Conservation (phyloP, 2,113 vertebrate genomes). For the Corythaeola cristata region DNA sequence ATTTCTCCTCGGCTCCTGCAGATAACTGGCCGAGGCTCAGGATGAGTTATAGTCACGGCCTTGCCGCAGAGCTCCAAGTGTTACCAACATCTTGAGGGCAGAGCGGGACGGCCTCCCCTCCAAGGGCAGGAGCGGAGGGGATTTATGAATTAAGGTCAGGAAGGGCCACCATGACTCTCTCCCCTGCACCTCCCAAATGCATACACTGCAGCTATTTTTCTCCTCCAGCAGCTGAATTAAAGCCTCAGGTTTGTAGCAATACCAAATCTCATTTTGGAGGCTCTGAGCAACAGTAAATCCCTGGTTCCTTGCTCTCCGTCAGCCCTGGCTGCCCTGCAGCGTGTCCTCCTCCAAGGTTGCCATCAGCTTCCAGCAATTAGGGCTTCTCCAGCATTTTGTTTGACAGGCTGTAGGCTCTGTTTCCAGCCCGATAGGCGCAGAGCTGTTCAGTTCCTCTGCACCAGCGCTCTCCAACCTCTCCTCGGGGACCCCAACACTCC, state of each 20-base stretch:
- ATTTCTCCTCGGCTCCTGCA: not conserved
- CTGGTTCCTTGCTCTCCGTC: not conserved
- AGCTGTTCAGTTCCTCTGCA: not conserved
- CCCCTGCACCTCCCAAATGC: slow-evolving; percentile 12
- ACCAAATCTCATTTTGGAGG: slow-evolving; percentile 6
- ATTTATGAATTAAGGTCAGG: slow-evolving; percentile 4
- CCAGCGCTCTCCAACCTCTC: not conserved
- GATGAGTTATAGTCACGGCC: not conserved
- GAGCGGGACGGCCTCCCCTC: not conserved
- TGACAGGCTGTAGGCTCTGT: not conserved
- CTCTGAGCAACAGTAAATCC: slow-evolving; percentile 58
- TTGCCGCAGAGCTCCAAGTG: not conserved
- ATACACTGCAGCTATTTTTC: not conserved
- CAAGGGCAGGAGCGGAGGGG: not conserved
- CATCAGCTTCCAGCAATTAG: slow-evolving; percentile 18
- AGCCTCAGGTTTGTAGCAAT: slow-evolving; percentile 5
- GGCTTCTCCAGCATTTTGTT: not conserved
- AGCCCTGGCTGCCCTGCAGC: not conserved
- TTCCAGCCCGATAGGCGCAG: not conserved
- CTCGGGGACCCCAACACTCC: not conserved
- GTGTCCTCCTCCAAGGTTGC: slow-evolving; percentile 62
- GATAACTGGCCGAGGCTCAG: not conserved
- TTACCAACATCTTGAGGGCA: not conserved
- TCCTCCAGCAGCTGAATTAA: slow-evolving; percentile 33
- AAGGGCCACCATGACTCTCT: not conserved